Percentiles rank a stretch among this genome's conserved stretches.
Evolutionary conservation across 1,140 invertebrate species (phyloP).

Genomic region (Zaprionus davidi): DNA sequence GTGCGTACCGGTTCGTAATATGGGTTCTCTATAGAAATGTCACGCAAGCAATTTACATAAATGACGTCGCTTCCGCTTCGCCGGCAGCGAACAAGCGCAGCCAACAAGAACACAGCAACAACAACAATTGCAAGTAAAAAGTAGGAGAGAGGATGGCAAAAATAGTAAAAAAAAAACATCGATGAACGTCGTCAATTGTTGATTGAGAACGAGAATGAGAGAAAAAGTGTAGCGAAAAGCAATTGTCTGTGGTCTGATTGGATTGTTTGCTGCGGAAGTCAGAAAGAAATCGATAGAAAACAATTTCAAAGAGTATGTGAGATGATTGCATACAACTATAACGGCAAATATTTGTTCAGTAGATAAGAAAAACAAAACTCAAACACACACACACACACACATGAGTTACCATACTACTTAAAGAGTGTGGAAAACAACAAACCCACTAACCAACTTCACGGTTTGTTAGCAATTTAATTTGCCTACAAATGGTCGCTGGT

Average conservation of each 20-base stretch:
- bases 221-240: conserved; percentile 45
- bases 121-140: conserved; percentile 59
- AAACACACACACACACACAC: background rate
- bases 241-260: conserved; percentile 47
- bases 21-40: conserved; percentile 67
- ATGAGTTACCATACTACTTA: background rate
- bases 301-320: conserved; percentile 45
- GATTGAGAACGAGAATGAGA: conserved; percentile 34
- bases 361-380: conserved; percentile 28
- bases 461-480: conserved; percentile 79
- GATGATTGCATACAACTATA: conserved; percentile 23
- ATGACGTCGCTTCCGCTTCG: conserved; percentile 75
- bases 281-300: conserved; percentile 62
- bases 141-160: conserved; percentile 27
- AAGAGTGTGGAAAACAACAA: conserved; percentile 30
- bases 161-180: conserved; percentile 29
- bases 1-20: conserved; percentile 61
- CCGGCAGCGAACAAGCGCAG: conserved; percentile 34
- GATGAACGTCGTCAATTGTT: background rate
- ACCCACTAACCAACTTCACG: conserved; percentile 78
- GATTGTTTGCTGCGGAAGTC: conserved; percentile 45
- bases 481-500: conserved; percentile 68
- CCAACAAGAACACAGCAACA: conserved; percentile 44
- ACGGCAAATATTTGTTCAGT: conserved; percentile 35
- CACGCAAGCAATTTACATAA: conserved; percentile 83